A percentile compares a stretch with the other conserved stretches of the same genome.
Evolutionary conservation across 2,113 vertebrate species (phyloP).

Genomic region (Podarcis muralis): DNA sequence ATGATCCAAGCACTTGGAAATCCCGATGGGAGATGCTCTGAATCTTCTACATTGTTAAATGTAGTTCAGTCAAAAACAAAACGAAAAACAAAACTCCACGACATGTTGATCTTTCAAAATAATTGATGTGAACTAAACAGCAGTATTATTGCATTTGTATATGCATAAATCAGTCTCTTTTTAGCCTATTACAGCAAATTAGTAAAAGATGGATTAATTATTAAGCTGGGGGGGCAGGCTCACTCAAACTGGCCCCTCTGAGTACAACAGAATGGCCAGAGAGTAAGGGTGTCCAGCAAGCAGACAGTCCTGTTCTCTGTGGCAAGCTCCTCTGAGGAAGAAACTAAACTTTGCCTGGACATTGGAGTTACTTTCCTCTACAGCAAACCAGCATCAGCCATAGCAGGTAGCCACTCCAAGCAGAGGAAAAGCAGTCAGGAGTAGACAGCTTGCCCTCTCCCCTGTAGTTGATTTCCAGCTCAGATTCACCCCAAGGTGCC

Average conservation of each 20-base stretch:
- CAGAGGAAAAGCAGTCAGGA: not conserved
- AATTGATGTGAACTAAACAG: not conserved
- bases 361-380: not conserved
- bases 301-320: too few relatives aligned
- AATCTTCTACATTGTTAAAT: slow-evolving; percentile 7
- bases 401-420: not conserved
- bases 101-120: not conserved
- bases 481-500: not conserved
- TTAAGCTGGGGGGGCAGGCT: not conserved
- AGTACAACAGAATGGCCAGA: not conserved
- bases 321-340: not conserved
- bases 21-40: not conserved
- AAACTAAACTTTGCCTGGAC: not conserved
- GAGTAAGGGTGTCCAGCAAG: not conserved
- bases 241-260: not conserved
- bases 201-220: not conserved
- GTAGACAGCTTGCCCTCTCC: too few relatives aligned
- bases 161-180: not conserved
- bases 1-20: not conserved
- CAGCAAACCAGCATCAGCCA: not conserved
- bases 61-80: not conserved
- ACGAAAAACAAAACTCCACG: not conserved
- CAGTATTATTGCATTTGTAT: slow-evolving; percentile 6
- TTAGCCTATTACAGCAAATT: not conserved
- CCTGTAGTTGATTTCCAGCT: too few relatives aligned